Percentiles rank a stretch among this genome's conserved stretches.
Conservation (phyloP, 2,113 vertebrate species). For the Protobothrops flavoviridis region DNA sequence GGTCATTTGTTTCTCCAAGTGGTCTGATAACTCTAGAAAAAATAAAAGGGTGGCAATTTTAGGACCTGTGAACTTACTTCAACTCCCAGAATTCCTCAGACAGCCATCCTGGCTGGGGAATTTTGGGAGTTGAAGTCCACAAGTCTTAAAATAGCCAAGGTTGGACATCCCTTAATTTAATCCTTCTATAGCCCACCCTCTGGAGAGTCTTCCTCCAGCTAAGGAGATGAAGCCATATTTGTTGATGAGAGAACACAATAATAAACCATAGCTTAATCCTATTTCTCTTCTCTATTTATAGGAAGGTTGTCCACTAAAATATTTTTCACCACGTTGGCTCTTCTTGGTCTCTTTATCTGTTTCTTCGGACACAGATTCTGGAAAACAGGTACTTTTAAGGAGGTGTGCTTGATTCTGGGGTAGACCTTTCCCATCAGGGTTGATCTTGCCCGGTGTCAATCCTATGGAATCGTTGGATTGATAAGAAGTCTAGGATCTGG, state of each 20-base stretch:
- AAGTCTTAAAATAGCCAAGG: no score
- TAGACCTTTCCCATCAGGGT: no score
- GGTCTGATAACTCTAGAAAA: not conserved
- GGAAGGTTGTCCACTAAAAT: constrained; percentile 85
- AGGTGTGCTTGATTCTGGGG: not conserved
- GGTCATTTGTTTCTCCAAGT: not conserved
- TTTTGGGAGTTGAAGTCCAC: no score
- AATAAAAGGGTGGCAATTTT: not conserved
- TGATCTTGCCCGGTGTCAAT: not conserved
- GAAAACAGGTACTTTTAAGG: constrained; percentile 80
- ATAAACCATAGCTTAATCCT: not conserved
- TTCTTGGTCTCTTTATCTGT: constrained; percentile 88
- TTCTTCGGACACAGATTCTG: constrained; percentile 93
- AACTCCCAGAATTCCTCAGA: no score
- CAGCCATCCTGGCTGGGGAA: no score
- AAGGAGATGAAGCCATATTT: not conserved
- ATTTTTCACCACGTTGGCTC: constrained; percentile 82
- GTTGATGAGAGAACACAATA: not conserved
- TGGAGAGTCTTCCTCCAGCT: not conserved
- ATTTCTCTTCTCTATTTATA: constrained; percentile 51
- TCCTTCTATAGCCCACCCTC: not conserved
- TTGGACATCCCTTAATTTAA: not conserved
- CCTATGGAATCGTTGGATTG: not conserved
- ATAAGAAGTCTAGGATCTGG: not conserved
- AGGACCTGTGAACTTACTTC: no score